Base-by-base conservation (phyloP, 1,140 invertebrate genomes). In the Pristionchus pacificus region DNA sequence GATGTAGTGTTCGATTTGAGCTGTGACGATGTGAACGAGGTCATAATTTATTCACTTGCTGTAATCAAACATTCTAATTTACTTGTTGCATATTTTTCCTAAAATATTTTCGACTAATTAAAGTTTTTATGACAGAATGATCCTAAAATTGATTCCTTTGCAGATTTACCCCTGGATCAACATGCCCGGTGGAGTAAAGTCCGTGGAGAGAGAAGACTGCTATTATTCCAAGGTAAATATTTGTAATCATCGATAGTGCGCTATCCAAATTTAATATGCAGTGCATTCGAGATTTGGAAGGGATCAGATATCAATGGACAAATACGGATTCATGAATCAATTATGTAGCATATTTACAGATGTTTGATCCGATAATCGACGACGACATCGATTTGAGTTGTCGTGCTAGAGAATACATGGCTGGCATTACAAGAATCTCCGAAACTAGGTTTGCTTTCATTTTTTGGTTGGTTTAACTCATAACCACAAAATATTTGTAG, bases 281-380 rank as follows among this genome's bases (percentile, higher is more conserved):
- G n/a, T n/a, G n/a, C n/a, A n/a, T n/a, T n/a, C n/a, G n/a, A n/a
- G n/a, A n/a, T n/a, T n/a, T n/a, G n/a, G n/a, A n/a, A n/a, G n/a
- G n/a, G n/a, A n/a, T n/a, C n/a, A n/a, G n/a, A n/a, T n/a, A n/a
- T n/a, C n/a, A n/a, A n/a, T n/a, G n/a, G n/a, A n/a, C n/a, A n/a
- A n/a, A n/a, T n/a, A n/a, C n/a, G n/a, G n/a, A n/a, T n/a, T n/a
- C n/a, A n/a, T n/a, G n/a, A n/a, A n/a, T n/a, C n/a, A n/a, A n/a
- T n/a, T n/a, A n/a, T n/a, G n/a, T n/a, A n/a, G n/a, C n/a, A n/a
- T n/a, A n/a, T n/a, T n/a, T n/a, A n/a, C n/a, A n/a, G 27, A 70
- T 77, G 65, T 83, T 82, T 73, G 80, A 82, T 65, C 77, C 81
- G 2, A 76, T 82, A 33, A 55, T 82, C 1, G 79, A 82, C 29